Percentiles rank a stretch among this genome's conserved stretches.
These are phyloP conservation scores for Cheirogaleus major DNA, from an alignment of 2,797 vertebrate species.

Conservation along the genomic window DNA sequence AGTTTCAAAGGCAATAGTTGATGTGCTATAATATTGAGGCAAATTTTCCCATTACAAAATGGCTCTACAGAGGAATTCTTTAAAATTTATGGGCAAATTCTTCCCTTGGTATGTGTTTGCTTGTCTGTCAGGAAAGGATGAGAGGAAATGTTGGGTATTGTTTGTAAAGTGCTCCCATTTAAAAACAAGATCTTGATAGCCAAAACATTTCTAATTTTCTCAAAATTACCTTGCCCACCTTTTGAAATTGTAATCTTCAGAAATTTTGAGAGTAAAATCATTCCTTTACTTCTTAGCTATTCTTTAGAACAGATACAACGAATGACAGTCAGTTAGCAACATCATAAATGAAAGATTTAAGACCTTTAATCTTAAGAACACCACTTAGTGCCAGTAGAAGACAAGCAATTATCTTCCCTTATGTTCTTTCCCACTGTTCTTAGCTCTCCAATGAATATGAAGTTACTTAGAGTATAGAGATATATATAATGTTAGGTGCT, in stretches of 20 bases:
- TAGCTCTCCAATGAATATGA: slow-evolving; percentile 84
- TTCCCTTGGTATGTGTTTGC: slow-evolving; percentile 55
- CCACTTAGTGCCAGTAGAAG: slow-evolving; percentile 87
- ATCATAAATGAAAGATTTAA: slow-evolving; percentile 87
- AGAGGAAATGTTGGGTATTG: slow-evolving; percentile 34
- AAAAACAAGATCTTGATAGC: slow-evolving; percentile 42
- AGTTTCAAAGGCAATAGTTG: slow-evolving; percentile 31
- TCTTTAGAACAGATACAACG: slow-evolving; percentile 71
- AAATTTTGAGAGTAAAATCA: slow-evolving; percentile 64
- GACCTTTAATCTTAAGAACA: slow-evolving; percentile 86
- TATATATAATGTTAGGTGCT: slow-evolving; percentile 76
- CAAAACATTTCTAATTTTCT: slow-evolving; percentile 73
- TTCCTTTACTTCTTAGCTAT: slow-evolving; percentile 66
- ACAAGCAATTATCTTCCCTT: slow-evolving; percentile 86
- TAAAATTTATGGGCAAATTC: slow-evolving; percentile 62
- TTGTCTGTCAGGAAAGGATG: not conserved
- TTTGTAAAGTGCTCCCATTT: slow-evolving; percentile 46
- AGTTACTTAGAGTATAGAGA: slow-evolving; percentile 76
- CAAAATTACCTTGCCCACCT: slow-evolving; percentile 53
- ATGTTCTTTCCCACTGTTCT: slow-evolving; percentile 84
- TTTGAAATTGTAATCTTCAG: slow-evolving; percentile 76
- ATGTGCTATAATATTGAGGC: not conserved
- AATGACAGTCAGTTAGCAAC: slow-evolving; percentile 85
- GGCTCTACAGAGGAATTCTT: slow-evolving; percentile 64
- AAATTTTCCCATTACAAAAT: slow-evolving; percentile 51